Conservation (phyloP, 2,888 invertebrate genomes). For the Minunthozetes semirufus region DNA sequence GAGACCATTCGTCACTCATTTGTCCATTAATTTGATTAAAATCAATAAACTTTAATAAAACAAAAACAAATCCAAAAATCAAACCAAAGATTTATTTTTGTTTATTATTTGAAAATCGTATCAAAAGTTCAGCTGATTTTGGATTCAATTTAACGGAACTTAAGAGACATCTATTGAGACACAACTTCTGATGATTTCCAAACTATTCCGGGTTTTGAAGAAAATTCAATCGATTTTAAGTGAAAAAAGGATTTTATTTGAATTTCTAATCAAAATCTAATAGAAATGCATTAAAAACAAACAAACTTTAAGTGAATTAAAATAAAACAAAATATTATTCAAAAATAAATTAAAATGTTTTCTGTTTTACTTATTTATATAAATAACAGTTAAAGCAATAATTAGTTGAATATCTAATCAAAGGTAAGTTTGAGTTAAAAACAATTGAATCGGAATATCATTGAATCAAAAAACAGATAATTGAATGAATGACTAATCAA, state of each 20-base stretch:
- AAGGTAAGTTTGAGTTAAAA: neutral
- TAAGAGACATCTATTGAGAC: neutral
- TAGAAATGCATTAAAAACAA: too few species aligned
- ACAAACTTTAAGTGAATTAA: too few species aligned
- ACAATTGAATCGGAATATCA: neutral
- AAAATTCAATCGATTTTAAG: too few species aligned
- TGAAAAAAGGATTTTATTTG: too few species aligned
- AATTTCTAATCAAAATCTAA: too few species aligned
- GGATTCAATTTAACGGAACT: neutral
- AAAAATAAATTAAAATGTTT: too few species aligned
- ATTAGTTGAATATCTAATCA: neutral
- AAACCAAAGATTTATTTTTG: neutral
- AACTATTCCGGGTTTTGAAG: too few species aligned
- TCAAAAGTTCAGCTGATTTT: neutral
- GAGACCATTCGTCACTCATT: conserved; percentile 49
- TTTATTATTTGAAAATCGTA: neutral
- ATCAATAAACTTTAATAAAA: neutral
- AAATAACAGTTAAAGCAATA: too few species aligned
- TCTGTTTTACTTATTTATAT: too few species aligned
- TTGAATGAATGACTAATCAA: neutral
- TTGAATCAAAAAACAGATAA: neutral
- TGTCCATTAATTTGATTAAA: neutral
- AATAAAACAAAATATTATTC: too few species aligned
- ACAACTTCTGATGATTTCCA: neutral
- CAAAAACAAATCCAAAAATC: neutral